Evolutionary conservation across 2,113 vertebrate species (phyloP).

Genomic region (Haplotaxodon microlepis): DNA sequence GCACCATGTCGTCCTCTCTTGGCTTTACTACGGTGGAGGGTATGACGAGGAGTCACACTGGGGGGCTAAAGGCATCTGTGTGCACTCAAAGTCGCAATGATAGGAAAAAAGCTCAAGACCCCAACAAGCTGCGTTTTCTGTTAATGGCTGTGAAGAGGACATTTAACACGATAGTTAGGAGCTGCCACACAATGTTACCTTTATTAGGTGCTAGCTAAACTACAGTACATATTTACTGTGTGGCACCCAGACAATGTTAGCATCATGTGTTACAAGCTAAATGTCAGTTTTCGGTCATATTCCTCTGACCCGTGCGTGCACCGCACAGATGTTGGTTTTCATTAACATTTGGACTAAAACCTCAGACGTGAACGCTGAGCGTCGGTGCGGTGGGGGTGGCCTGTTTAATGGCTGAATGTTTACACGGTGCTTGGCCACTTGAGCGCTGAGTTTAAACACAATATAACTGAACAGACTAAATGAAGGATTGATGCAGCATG

Average conservation of each 20-base stretch:
- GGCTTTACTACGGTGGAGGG: rapidly evolving
- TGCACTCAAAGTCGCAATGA: rapidly evolving
- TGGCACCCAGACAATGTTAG: neutral
- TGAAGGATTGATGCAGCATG: neutral
- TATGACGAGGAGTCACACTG: rapidly evolving
- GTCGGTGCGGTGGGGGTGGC: rapidly evolving
- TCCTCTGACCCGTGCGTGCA: rapidly evolving
- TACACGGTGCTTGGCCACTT: neutral
- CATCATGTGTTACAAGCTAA: neutral
- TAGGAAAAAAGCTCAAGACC: rapidly evolving
- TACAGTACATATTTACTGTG: rapidly evolving
- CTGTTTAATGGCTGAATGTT: neutral
- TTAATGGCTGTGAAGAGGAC: neutral
- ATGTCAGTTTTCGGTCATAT: rapidly evolving
- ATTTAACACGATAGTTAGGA: rapidly evolving
- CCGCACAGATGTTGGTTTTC: rapidly evolving
- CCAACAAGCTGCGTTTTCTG: neutral
- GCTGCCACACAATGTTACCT: neutral
- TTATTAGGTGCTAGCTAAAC: rapidly evolving
- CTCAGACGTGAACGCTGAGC: rapidly evolving
- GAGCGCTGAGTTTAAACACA: neutral
- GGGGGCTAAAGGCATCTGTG: rapidly evolving
- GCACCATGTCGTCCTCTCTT: neutral
- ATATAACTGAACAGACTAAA: neutral
- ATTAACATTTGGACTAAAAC: neutral